phyloP scores from a whole-genome alignment of 1,140 invertebrate species.

The Bombus sibiricus region DNA sequence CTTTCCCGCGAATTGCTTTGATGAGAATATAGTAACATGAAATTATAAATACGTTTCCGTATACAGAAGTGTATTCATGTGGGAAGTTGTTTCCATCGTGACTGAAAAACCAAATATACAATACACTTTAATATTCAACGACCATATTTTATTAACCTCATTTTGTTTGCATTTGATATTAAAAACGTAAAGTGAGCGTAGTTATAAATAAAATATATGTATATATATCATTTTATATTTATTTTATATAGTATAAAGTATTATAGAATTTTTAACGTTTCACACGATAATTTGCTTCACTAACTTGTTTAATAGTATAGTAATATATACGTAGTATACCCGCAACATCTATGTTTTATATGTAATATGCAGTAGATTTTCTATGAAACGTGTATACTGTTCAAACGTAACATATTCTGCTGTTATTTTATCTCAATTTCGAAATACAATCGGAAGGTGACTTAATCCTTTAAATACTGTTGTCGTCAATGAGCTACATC shows the following conservation, averaged over 20 bases:
- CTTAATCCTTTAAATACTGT: no score
- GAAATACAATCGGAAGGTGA: no score
- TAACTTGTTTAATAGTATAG: not conserved
- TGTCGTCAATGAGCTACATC: no score
- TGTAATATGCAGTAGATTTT: no score
- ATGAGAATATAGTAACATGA: not conserved
- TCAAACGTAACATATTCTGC: no score
- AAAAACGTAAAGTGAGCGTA: not conserved
- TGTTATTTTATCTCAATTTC: no score
- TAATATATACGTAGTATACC: no score
- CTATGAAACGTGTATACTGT: no score
- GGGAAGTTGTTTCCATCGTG: not conserved
- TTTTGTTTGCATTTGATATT: not conserved
- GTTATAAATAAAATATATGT: no score
- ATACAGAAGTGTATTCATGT: not conserved
- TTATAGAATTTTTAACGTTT: not conserved
- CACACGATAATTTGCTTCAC: not conserved
- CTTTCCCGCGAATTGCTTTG: not conserved
- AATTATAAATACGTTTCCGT: not conserved
- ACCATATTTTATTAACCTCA: not conserved
- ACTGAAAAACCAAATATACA: not conserved
- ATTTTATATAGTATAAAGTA: not conserved
- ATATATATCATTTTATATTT: not conserved
- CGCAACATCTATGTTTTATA: no score
- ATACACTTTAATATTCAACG: not conserved